Evolutionary conservation across 2,888 invertebrate genomes (phyloP).

Genomic region (Drosophila pseudotalamancana): DNA sequence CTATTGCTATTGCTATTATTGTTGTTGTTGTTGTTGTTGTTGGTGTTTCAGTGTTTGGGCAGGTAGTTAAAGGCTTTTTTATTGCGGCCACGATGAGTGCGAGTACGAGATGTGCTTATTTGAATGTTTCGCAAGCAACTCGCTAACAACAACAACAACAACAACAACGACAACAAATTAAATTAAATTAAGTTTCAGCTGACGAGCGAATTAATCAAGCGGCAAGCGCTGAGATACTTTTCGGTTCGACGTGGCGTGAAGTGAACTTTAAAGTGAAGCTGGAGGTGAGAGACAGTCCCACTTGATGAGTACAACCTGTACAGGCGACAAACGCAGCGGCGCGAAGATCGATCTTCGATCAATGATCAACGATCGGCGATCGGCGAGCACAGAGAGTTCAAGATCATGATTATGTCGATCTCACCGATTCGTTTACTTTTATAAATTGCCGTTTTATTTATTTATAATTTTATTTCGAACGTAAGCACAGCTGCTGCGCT

Average conservation of each 20-base stretch:
- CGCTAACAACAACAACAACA: not conserved
- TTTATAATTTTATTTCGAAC: not conserved
- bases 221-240: constrained; percentile 43
- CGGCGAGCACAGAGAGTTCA: constrained; percentile 21
- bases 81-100: constrained; percentile 47
- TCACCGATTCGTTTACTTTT: constrained; percentile 28
- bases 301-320: constrained; percentile 25
- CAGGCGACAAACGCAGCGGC: constrained; percentile 36
- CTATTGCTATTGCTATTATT: not conserved
- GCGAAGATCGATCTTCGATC: constrained; percentile 23
- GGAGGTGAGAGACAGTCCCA: constrained; percentile 24
- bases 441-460: constrained; percentile 11
- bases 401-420: constrained; percentile 20
- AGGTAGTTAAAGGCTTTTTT: constrained; percentile 69
- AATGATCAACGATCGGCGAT: constrained; percentile 7
- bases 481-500: constrained; percentile 56
- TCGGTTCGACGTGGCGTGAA: constrained; percentile 32
- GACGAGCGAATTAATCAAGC: constrained; percentile 70
- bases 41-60: constrained; percentile 48
- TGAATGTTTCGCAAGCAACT: constrained; percentile 49
- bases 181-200: constrained; percentile 36
- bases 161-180: constrained; percentile 9
- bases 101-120: constrained; percentile 54
- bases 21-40: constrained; percentile 8
- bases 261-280: constrained; percentile 28